A percentile compares a stretch with the other conserved stretches of the same genome.
These are phyloP conservation scores for Mobula birostris DNA, from an alignment of 2,113 vertebrate genomes.

Conservation along the genomic window DNA sequence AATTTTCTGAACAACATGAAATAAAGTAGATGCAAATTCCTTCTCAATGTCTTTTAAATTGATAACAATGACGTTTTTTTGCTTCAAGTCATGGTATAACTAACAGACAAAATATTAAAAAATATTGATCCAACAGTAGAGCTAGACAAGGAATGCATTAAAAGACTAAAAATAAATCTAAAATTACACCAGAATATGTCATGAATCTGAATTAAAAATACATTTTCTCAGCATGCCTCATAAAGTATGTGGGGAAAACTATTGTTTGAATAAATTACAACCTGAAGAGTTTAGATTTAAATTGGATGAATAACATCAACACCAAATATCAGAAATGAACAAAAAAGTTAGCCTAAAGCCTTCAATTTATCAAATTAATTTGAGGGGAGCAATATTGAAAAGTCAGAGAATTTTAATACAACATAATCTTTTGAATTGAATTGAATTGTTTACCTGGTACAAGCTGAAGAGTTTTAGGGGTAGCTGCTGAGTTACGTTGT, in stretches of 20 bases:
- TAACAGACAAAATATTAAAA: constrained; percentile 12
- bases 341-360: background rate
- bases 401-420: background rate
- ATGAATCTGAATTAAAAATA: constrained; percentile 7
- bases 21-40: background rate
- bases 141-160: background rate
- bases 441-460: background rate
- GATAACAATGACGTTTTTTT: background rate
- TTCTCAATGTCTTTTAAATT: background rate
- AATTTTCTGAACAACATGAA: constrained; percentile 20
- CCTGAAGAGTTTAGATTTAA: background rate
- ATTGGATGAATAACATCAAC: background rate
- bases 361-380: background rate
- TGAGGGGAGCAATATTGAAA: background rate
- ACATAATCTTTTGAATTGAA: background rate
- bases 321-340: background rate
- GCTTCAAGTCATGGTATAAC: background rate
- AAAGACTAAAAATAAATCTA: constrained; percentile 18
- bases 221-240: background rate
- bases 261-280: background rate
- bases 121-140: background rate
- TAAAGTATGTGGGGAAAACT: background rate
- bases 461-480: background rate
- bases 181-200: background rate
- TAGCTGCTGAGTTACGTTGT: background rate